Percentiles rank a stretch among this genome's conserved stretches.
Evolutionary conservation across 1,140 invertebrate species (phyloP).

Genomic region (Meloidogyne exigua): DNA sequence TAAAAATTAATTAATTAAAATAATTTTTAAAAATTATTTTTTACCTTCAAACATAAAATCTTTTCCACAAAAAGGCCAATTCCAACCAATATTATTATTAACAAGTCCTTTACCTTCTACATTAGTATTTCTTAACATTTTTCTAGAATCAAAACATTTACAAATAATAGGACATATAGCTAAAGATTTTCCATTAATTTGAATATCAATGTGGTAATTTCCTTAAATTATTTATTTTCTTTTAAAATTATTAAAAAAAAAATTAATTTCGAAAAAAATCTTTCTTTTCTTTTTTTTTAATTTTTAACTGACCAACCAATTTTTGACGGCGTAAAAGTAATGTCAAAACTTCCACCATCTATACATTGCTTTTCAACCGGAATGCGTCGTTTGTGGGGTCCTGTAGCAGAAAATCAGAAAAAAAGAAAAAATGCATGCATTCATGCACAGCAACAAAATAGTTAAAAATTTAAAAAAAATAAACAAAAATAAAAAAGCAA

Average conservation of each 20-base stretch:
- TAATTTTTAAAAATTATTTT: slow-evolving; percentile 14
- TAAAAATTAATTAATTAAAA: slow-evolving; percentile 9
- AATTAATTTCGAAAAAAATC: slow-evolving; percentile 30
- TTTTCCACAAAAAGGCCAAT: slow-evolving; percentile 25
- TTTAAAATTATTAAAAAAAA: not conserved
- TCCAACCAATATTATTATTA: not conserved
- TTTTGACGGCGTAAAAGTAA: slow-evolving; percentile 31
- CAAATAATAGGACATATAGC: slow-evolving; percentile 44
- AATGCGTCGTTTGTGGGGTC: slow-evolving; percentile 23
- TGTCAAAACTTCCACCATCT: slow-evolving; percentile 31
- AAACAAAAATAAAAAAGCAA: too few relatives aligned
- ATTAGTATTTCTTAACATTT: slow-evolving; percentile 1
- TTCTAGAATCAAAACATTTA: slow-evolving; percentile 17
- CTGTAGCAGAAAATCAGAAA: slow-evolving; percentile 30
- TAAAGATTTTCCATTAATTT: slow-evolving; percentile 46
- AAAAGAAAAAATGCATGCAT: slow-evolving; percentile 12
- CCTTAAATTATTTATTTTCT: slow-evolving; percentile 30
- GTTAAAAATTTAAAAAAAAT: not conserved
- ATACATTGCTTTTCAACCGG: slow-evolving; percentile 20
- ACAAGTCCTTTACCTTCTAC: not conserved
- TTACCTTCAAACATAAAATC: slow-evolving; percentile 32
- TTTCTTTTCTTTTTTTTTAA: slow-evolving; percentile 50
- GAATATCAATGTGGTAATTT: slow-evolving; percentile 55
- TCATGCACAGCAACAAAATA: not conserved
- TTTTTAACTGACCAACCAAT: slow-evolving; percentile 30